Conservation (phyloP, 2,888 invertebrate species). For the Oxycera nigricornis region DNA sequence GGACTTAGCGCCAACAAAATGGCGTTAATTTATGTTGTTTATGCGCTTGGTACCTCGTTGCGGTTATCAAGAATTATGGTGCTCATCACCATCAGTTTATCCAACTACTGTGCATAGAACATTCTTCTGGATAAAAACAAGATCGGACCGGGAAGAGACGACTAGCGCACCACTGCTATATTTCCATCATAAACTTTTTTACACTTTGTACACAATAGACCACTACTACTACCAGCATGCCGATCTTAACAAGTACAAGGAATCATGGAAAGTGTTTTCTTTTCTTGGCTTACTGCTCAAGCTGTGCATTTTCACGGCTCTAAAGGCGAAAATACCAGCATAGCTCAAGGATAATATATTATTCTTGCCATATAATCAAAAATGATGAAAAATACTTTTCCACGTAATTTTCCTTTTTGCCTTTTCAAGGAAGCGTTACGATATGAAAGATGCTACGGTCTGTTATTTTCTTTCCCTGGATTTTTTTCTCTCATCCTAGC, state of each 20-base stretch:
- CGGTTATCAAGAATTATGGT: conserved; percentile 45
- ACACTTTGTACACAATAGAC: not conserved
- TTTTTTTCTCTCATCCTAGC: conserved; percentile 28
- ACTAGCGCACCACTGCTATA: conserved; percentile 16
- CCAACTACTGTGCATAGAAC: conserved; percentile 14
- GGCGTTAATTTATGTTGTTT: conserved; percentile 47
- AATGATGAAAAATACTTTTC: conserved; percentile 48
- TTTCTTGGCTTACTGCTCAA: conserved; percentile 26
- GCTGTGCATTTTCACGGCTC: conserved; percentile 16
- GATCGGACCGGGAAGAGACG: conserved; percentile 9
- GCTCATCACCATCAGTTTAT: conserved; percentile 37
- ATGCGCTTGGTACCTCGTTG: conserved; percentile 43
- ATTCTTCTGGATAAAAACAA: not conserved
- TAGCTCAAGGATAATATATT: conserved; percentile 46
- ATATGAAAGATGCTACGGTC: not conserved
- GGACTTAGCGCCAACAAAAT: conserved; percentile 40
- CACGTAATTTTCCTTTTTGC: conserved; percentile 46
- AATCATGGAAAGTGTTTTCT: conserved; percentile 7
- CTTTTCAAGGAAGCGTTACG: conserved; percentile 1
- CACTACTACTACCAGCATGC: not conserved
- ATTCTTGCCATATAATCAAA: conserved; percentile 48
- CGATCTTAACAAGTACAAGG: not conserved
- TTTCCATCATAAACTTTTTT: conserved; percentile 36
- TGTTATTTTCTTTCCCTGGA: conserved; percentile 22
- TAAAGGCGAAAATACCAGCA: conserved; percentile 14